Conservation (phyloP, 2,113 vertebrate species). For the Hippocampus mohnikei region DNA sequence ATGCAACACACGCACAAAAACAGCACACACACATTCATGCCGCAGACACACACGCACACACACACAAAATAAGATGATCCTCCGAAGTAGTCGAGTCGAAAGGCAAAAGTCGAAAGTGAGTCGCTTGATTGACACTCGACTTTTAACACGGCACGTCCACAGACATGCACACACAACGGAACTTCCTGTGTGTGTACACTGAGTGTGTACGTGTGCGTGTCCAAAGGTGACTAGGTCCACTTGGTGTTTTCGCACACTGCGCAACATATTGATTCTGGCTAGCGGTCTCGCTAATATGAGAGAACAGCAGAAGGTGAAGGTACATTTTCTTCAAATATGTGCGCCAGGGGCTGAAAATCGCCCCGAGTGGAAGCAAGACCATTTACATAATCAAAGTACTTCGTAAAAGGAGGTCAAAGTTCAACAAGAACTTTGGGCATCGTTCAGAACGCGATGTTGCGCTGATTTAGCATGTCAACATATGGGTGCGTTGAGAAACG, state of each 20-base stretch:
- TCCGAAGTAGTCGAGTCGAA: background rate
- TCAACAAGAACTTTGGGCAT: no score
- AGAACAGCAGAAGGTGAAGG: background rate
- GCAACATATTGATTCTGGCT: background rate
- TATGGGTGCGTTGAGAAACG: no score
- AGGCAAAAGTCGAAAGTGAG: background rate
- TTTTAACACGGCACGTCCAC: background rate
- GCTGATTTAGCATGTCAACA: no score
- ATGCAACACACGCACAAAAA: slow-evolving; percentile 31
- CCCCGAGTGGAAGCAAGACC: no score
- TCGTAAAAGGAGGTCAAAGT: no score
- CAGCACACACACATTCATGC: slow-evolving; percentile 47
- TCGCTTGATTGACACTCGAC: background rate
- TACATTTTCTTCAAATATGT: no score
- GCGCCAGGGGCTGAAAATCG: no score
- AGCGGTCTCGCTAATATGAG: background rate
- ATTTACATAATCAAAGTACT: no score
- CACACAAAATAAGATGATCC: background rate
- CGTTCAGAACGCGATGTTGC: no score
- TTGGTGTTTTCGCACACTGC: background rate
- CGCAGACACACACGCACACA: background rate
- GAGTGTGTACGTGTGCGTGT: background rate
- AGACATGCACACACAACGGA: background rate
- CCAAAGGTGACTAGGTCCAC: background rate
- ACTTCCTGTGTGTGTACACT: background rate